Evolutionary conservation across 2,113 vertebrate genomes (phyloP).

Genomic region (Sylvietta virens): DNA sequence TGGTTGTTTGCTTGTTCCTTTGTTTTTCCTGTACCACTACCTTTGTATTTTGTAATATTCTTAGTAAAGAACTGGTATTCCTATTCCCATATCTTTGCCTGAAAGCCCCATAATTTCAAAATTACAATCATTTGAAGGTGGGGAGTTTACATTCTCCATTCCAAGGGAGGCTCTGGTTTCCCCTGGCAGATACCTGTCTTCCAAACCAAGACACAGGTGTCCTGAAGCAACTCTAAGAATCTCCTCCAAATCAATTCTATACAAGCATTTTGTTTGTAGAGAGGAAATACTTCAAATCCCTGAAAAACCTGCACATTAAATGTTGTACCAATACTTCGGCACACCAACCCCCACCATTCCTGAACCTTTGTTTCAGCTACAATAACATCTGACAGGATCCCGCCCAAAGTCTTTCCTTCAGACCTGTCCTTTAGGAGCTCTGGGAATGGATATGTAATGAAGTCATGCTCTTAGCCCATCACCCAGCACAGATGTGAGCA

Average conservation of each 20-base stretch:
- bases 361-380: neutral
- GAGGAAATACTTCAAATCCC: neutral
- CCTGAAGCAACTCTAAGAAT: neutral
- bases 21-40: too few relatives aligned
- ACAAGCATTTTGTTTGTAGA: neutral
- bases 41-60: too few relatives aligned
- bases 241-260: neutral
- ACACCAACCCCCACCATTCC: neutral
- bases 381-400: rapidly evolving
- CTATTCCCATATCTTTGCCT: too few relatives aligned
- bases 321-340: neutral
- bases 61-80: too few relatives aligned
- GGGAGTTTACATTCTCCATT: too few relatives aligned
- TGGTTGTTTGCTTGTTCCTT: too few relatives aligned
- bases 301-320: neutral
- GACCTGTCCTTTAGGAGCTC: neutral
- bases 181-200: too few relatives aligned
- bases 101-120: too few relatives aligned
- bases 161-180: too few relatives aligned
- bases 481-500: neutral
- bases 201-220: too few relatives aligned
- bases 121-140: too few relatives aligned
- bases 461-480: neutral
- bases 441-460: neutral
- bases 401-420: neutral